Conservation (phyloP, 2,888 invertebrate genomes). For the Meiosimyza decipiens region DNA sequence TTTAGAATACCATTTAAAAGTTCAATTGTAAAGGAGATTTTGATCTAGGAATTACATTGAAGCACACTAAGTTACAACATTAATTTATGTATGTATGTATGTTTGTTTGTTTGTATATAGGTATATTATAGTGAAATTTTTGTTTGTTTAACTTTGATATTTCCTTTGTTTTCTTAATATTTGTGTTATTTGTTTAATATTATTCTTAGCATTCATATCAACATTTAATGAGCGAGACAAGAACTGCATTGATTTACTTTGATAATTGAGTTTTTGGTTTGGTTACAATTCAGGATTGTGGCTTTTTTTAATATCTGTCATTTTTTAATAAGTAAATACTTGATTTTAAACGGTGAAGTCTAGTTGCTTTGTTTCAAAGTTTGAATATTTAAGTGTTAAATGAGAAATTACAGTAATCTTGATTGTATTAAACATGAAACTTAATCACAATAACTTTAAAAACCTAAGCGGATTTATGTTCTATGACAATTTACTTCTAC, state of each 20-base stretch:
- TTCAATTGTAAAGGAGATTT: neutral
- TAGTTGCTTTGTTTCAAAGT: no score
- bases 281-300: neutral
- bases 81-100: conserved; percentile 36
- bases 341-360: no score
- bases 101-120: conserved; percentile 50
- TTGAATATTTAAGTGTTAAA: no score
- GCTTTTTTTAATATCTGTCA: neutral
- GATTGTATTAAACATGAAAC: no score
- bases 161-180: conserved; percentile 9
- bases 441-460: no score
- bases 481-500: no score
- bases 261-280: conserved; percentile 40
- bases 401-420: no score
- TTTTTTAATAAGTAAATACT: no score
- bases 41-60: conserved; percentile 46
- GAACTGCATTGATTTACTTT: conserved; percentile 22
- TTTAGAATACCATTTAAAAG: no score
- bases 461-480: no score
- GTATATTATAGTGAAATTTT: conserved; percentile 39
- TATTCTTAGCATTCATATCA: neutral
- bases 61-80: conserved; percentile 44
- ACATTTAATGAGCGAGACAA: neutral
- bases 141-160: conserved; percentile 39
- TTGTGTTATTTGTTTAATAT: neutral